phyloP scores from a whole-genome alignment of 2,113 vertebrate species.

The Panthera tigris region DNA sequence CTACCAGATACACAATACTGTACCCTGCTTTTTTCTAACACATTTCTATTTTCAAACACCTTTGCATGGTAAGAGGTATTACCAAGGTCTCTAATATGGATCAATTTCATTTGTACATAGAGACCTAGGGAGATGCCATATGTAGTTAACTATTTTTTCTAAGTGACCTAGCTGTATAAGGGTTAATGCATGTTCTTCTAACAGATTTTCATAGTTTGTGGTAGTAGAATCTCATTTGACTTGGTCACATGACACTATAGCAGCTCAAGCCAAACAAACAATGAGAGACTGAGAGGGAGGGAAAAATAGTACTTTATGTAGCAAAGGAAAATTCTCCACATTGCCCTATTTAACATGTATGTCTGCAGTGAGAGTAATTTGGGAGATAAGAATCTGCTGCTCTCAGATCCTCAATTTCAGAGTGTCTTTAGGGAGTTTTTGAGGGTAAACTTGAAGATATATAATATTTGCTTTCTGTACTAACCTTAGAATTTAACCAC shows the following conservation, averaged over 20 bases:
- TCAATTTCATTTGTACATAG: background rate
- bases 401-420: background rate
- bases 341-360: background rate
- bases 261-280: background rate
- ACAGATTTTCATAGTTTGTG: background rate
- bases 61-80: background rate
- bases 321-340: background rate
- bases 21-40: background rate
- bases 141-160: background rate
- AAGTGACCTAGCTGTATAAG: background rate
- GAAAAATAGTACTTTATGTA: background rate
- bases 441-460: background rate
- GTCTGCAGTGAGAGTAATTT: background rate
- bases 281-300: background rate
- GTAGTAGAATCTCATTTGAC: background rate
- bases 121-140: background rate
- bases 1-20: background rate
- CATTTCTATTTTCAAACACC: background rate
- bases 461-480: background rate
- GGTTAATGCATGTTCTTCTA: background rate
- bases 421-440: background rate
- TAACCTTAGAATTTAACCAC: background rate
- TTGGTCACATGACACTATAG: background rate
- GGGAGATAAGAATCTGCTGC: background rate
- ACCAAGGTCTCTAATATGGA: background rate